Conservation (phyloP, 2,888 invertebrate genomes). For the Cosmorhoe ocellata region DNA sequence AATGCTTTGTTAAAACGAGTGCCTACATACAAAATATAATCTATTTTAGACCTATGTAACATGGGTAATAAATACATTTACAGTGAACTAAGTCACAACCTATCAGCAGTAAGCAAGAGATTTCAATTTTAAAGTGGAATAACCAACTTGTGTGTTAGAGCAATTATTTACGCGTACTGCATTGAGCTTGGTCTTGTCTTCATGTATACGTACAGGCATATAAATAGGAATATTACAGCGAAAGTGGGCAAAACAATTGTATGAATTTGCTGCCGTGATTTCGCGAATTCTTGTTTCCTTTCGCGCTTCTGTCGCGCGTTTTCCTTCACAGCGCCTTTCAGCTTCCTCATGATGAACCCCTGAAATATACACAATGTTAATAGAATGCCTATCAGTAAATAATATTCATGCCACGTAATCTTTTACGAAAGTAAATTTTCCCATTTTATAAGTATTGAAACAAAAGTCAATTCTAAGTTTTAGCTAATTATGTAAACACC, state of each 20-base stretch:
- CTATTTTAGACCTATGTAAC: not conserved
- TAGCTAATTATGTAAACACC: conserved; percentile 3
- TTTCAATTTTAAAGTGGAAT: not conserved
- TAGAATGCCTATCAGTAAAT: too few species aligned
- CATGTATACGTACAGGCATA: conserved; percentile 89
- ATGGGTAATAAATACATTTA: not conserved
- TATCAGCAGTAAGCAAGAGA: not conserved
- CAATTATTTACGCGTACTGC: conserved; percentile 59
- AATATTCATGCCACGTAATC: conserved; percentile 13
- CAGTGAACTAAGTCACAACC: conserved; percentile 11
- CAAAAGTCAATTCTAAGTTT: too few species aligned
- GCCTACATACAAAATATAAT: conserved; percentile 8
- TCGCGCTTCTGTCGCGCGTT: conserved; percentile 92
- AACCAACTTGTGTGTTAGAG: not conserved
- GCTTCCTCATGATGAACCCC: conserved; percentile 85
- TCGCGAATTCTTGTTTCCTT: conserved; percentile 91
- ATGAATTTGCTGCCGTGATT: conserved; percentile 89
- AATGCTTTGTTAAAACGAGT: conserved; percentile 7
- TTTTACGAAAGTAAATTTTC: too few species aligned
- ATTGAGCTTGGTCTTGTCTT: conserved; percentile 86
- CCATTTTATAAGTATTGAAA: too few species aligned
- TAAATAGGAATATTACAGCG: conserved; percentile 86
- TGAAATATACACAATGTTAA: too few species aligned
- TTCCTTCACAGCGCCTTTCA: conserved; percentile 92
- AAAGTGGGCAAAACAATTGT: conserved; percentile 89